Evolutionary conservation across 2,888 invertebrate genomes (phyloP), one percentile per base, ranked within the genome.

Genomic region (Chrysotoxum bicinctum): DNA sequence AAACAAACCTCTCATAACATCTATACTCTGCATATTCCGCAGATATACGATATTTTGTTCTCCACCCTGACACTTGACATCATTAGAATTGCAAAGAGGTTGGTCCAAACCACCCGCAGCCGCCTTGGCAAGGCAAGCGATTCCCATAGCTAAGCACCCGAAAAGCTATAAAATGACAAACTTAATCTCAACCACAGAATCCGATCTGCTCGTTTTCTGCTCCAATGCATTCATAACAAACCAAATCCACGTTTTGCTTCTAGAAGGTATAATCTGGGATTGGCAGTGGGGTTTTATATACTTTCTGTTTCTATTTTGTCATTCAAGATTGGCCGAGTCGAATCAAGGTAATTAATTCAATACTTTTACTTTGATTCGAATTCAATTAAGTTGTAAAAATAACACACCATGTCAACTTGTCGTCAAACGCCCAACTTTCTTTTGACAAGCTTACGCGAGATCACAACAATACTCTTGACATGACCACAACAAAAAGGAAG

Each of bases 41-140:
- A 19, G 58, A 68, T 60, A 54, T 54, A 40, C 52, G 70, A 76
- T 58, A 60, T 62, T 43, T 6, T 43, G 45, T 35, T 35, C 74
- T 48, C 21, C 74, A 69, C 83, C 83, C 78, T 83, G 83, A 78
- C 83, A 83, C 73, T 74, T 83, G 74, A 83, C 83, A 83, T 78
- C 78, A 62, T 78, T 73, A 73, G 48, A 69, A 77, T 64, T 74
- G 77, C 83, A 78, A 64, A 69, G 45, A 73, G 78, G 32, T 66
- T 69, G 62, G 78, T 16, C 73, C 26, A 58, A 58, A 21, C 35
- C 35, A 19, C 19, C 35, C 35, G 19, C 19, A n/a, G 23, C 14
- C 14, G 5, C 23, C 14, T 23, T 35, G 14, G 5, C 10, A 43
- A 62, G 12, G 30, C 5, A 21, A 79, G 62, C 14, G 58, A 69